These are phyloP conservation scores for Cinclus cinclus DNA, from an alignment of 2,113 vertebrate genomes.

Conservation along the genomic window DNA sequence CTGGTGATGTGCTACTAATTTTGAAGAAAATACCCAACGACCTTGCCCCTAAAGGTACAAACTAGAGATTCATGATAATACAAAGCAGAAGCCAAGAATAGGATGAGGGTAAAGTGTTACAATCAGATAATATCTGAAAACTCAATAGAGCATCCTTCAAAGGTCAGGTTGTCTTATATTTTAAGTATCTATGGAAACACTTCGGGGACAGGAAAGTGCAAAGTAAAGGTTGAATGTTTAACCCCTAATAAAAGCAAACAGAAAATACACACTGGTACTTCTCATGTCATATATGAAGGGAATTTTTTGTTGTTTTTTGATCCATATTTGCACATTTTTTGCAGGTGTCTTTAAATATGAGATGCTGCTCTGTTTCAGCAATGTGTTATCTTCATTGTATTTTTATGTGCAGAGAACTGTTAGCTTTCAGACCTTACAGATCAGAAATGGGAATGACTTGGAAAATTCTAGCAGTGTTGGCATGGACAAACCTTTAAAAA, in stretches of 20 bases:
- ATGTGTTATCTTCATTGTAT: background rate
- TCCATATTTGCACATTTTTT: background rate
- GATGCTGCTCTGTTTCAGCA: background rate
- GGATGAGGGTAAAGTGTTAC: background rate
- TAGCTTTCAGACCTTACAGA: background rate
- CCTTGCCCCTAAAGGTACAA: background rate
- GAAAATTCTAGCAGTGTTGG: background rate
- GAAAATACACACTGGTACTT: background rate
- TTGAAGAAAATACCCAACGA: background rate
- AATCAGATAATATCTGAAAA: slow-evolving; percentile 11
- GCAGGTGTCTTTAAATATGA: background rate
- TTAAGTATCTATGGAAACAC: slow-evolving; percentile 10
- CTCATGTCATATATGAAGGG: background rate
- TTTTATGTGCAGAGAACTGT: background rate
- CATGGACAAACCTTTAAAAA: background rate
- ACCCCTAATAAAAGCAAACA: background rate
- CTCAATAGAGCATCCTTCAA: background rate
- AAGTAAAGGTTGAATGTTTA: slow-evolving; percentile 20
- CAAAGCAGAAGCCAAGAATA: background rate
- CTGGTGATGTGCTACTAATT: background rate
- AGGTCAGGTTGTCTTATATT: background rate
- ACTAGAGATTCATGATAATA: background rate
- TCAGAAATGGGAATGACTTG: background rate
- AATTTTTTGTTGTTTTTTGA: background rate
- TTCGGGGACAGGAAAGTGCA: background rate